A percentile compares a stretch with the other conserved stretches of the same genome.
These are phyloP conservation scores for Hemiprocne comata DNA, from an alignment of 2,113 vertebrate species.

Conservation along the genomic window DNA sequence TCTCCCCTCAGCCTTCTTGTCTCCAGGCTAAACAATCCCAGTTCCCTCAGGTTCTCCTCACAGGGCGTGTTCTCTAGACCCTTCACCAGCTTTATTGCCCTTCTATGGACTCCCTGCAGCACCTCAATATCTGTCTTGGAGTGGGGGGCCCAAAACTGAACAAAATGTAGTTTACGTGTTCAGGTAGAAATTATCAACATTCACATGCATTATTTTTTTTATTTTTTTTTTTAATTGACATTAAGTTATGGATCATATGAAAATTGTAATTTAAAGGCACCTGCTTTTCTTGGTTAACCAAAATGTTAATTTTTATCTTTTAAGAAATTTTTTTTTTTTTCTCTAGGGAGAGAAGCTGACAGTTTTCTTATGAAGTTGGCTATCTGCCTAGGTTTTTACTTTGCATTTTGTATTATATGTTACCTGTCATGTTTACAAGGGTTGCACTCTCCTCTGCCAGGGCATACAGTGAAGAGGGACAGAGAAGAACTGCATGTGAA, in stretches of 20 bases:
- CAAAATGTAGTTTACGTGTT: background rate
- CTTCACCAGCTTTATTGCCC: too few relatives aligned
- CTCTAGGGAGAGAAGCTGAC: background rate
- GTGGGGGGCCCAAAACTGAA: too few relatives aligned
- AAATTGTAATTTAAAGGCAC: background rate
- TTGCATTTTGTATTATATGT: background rate
- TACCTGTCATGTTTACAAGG: background rate
- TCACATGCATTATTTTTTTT: background rate
- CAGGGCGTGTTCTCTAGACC: too few relatives aligned
- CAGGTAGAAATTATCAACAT: background rate
- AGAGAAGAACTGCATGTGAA: rapidly evolving
- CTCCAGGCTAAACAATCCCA: too few relatives aligned
- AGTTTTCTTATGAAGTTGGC: background rate
- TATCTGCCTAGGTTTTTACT: background rate
- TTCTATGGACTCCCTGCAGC: too few relatives aligned
- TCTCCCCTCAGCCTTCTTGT: too few relatives aligned
- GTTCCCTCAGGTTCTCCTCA: too few relatives aligned
- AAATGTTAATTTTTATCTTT: background rate
- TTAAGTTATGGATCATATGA: background rate
- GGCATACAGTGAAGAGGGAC: background rate
- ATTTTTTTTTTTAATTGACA: background rate
- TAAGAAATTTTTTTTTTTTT: background rate
- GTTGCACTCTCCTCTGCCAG: background rate
- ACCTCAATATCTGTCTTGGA: too few relatives aligned
- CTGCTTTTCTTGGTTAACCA: background rate